Evolutionary conservation across 2,113 vertebrate species (phyloP).

Genomic region (Lethenteron reissneri): DNA sequence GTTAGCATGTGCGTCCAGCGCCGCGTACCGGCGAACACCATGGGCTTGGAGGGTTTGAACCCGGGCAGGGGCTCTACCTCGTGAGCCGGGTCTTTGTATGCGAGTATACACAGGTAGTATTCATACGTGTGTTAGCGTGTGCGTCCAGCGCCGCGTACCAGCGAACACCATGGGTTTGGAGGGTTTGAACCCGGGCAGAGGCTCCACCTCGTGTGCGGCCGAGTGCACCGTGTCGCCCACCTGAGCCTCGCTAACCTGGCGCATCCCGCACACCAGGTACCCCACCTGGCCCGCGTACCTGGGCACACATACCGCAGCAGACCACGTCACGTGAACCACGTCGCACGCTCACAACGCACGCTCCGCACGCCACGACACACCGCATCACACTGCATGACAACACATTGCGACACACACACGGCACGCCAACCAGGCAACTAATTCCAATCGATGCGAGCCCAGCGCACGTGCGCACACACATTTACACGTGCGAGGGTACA

Average conservation of each 20-base stretch:
- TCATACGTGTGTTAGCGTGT: not conserved
- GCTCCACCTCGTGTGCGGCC: slow-evolving; percentile 53
- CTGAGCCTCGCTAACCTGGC: slow-evolving; percentile 88
- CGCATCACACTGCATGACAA: not conserved
- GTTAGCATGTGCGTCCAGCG: not conserved
- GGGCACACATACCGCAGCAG: not conserved
- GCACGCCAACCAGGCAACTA: not conserved
- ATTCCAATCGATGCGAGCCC: not conserved
- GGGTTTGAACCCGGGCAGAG: slow-evolving; percentile 73
- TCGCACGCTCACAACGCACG: not conserved
- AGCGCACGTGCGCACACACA: not conserved
- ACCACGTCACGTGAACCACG: not conserved
- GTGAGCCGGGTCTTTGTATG: slow-evolving; percentile 22
- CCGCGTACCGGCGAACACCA: slow-evolving; percentile 81
- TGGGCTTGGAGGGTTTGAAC: slow-evolving; percentile 75
- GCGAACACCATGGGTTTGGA: slow-evolving; percentile 96
- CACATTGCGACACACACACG: not conserved
- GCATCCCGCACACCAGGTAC: slow-evolving; percentile 81
- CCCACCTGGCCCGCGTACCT: slow-evolving; percentile 91
- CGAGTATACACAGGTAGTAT: too few species aligned
- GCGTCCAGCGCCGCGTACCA: slow-evolving; percentile 25
- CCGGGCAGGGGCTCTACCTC: slow-evolving; percentile 68
- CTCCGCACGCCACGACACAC: too few species aligned
- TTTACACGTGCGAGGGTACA: not conserved
- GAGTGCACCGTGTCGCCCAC: slow-evolving; percentile 74